Conservation (phyloP, 2,113 vertebrate genomes). For the Caloenas nicobarica region DNA sequence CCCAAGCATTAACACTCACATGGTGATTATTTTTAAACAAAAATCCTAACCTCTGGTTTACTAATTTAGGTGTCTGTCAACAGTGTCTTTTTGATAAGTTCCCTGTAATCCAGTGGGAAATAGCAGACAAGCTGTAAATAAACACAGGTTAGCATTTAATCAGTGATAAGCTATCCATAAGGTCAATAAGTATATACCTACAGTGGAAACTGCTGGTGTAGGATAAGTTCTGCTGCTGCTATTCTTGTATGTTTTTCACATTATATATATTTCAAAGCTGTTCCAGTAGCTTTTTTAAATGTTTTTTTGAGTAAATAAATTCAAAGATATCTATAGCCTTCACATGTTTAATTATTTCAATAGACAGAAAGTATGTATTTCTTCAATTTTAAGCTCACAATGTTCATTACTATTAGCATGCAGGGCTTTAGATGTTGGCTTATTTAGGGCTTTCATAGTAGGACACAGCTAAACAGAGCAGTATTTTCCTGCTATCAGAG, state of each 20-base stretch:
- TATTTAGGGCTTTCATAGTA: not conserved
- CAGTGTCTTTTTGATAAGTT: not conserved
- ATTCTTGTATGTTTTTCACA: not conserved
- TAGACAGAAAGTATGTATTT: not conserved
- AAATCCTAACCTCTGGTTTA: not conserved
- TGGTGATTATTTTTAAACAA: not conserved
- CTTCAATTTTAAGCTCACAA: not conserved
- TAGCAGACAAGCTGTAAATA: not conserved
- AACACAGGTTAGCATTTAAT: not conserved
- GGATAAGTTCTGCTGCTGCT: not conserved
- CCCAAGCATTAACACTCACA: not conserved
- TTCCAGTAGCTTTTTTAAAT: not conserved
- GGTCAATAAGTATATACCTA: not conserved
- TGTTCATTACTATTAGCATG: not conserved
- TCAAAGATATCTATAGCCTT: not conserved
- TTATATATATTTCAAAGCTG: not conserved
- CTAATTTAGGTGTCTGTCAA: not conserved
- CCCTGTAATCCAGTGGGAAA: not conserved
- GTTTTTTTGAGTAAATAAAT: not conserved
- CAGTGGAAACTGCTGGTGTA: not conserved
- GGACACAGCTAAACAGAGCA: not conserved
- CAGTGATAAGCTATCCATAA: not conserved
- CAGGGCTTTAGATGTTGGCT: not conserved
- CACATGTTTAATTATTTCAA: not conserved
- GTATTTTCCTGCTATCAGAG: not conserved